Evolutionary conservation across 1,140 invertebrate species (phyloP).

Genomic region (Drosophila funebris): DNA sequence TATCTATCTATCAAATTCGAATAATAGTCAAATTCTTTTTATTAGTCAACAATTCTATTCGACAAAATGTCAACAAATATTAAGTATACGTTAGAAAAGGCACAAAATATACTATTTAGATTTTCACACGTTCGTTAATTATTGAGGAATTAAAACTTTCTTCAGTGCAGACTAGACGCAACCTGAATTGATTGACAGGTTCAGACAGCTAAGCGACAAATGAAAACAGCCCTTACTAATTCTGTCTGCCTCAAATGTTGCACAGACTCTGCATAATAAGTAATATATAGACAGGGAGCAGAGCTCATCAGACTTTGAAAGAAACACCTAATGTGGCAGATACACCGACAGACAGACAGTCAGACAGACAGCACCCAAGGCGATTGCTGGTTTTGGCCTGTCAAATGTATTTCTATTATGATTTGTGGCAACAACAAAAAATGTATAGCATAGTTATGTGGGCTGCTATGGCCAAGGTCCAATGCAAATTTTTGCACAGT

Average conservation of each 20-base stretch:
- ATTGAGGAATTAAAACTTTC: neutral
- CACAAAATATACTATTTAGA: no score
- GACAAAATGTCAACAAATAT: neutral
- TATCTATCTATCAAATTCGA: no score
- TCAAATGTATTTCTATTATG: constrained; percentile 64
- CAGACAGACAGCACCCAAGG: neutral
- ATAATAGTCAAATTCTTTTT: no score
- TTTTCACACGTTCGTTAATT: neutral
- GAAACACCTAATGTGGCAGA: neutral
- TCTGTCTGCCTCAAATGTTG: constrained; percentile 53
- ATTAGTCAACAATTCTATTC: no score
- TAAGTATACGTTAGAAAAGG: neutral
- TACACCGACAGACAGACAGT: neutral
- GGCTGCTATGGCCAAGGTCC: neutral
- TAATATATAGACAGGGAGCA: constrained; percentile 3
- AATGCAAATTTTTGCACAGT: constrained; percentile 38
- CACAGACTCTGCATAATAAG: constrained; percentile 43
- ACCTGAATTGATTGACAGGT: neutral
- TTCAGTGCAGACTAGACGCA: neutral
- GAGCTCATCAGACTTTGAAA: neutral
- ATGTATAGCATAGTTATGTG: constrained; percentile 60
- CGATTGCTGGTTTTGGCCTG: neutral
- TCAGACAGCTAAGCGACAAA: constrained; percentile 16
- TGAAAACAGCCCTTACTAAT: constrained; percentile 48
- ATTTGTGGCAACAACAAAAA: constrained; percentile 54